Percentiles rank a stretch among this genome's conserved stretches.
Evolutionary conservation across 2,888 invertebrate species (phyloP).

Genomic region (Carterocephalus palaemon): DNA sequence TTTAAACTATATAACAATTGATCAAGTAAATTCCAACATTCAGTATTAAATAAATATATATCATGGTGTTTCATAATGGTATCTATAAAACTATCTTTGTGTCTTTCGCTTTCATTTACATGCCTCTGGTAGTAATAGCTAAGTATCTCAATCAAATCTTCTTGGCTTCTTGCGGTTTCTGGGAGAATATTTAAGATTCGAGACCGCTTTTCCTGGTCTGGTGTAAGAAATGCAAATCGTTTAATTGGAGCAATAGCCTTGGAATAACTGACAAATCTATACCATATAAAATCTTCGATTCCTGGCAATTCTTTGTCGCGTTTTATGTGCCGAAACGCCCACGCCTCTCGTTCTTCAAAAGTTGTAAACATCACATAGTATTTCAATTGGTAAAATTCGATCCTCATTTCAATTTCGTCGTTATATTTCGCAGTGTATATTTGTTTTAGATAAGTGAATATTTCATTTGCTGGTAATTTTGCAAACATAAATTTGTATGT

Average conservation of each 20-base stretch:
- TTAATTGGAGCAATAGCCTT: conserved; percentile 46
- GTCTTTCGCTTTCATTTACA: conserved; percentile 42
- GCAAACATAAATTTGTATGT: conserved; percentile 42
- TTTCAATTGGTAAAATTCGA: conserved; percentile 38
- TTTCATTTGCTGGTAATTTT: conserved; percentile 40
- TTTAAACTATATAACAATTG: conserved; percentile 47
- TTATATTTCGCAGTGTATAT: conserved; percentile 45
- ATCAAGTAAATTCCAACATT: conserved; percentile 48
- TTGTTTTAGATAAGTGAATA: conserved; percentile 42
- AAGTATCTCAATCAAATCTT: conserved; percentile 43
- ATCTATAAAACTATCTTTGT: conserved; percentile 44
- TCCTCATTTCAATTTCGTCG: conserved; percentile 42
- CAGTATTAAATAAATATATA: conserved; percentile 43
- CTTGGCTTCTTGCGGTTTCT: conserved; percentile 41
- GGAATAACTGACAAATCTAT: conserved; percentile 47
- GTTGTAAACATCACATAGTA: conserved; percentile 44
- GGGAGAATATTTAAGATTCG: conserved; percentile 42
- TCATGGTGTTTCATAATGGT: conserved; percentile 38
- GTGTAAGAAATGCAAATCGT: conserved; percentile 38
- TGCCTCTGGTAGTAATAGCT: conserved; percentile 52
- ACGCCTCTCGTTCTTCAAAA: conserved; percentile 42
- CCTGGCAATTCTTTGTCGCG: conserved; percentile 42
- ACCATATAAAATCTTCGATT: conserved; percentile 45
- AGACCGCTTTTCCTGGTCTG: conserved; percentile 37
- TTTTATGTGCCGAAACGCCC: conserved; percentile 50